Percentiles rank a stretch among this genome's conserved stretches.
phyloP scores from a whole-genome alignment of 2,113 vertebrate species.

The Argyrosomus japonicus region DNA sequence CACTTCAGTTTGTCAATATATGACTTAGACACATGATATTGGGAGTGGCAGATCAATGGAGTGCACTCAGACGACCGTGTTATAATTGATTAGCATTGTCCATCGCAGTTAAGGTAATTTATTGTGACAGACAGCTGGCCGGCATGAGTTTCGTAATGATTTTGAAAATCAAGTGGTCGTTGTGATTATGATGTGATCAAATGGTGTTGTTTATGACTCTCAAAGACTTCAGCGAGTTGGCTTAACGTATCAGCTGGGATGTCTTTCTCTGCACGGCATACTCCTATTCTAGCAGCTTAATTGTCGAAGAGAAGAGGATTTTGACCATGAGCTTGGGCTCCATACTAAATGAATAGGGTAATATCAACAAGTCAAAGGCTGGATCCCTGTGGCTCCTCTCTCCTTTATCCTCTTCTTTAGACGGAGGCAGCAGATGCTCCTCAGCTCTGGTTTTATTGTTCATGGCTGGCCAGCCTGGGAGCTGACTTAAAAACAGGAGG shows the following conservation, averaged over 20 bases:
- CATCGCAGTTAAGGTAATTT: slow-evolving; percentile 40
- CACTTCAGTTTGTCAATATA: slow-evolving; percentile 60
- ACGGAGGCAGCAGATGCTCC: slow-evolving; percentile 79
- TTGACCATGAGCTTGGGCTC: slow-evolving; percentile 52
- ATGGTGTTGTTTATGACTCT: neutral
- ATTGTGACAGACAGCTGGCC: slow-evolving; percentile 29
- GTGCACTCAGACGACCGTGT: slow-evolving; percentile 40
- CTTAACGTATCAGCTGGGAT: neutral
- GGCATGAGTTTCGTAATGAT: neutral
- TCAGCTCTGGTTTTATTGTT: slow-evolving; percentile 74
- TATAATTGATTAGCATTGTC: slow-evolving; percentile 64
- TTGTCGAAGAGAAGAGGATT: slow-evolving; percentile 14
- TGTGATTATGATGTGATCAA: neutral
- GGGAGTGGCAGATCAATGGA: slow-evolving; percentile 69
- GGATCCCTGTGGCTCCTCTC: slow-evolving; percentile 58
- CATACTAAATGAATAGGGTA: slow-evolving; percentile 20
- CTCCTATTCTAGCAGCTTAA: neutral
- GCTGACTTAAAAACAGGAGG: slow-evolving; percentile 56
- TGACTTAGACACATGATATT: slow-evolving; percentile 55
- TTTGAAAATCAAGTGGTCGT: neutral
- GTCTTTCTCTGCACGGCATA: neutral
- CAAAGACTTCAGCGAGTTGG: neutral
- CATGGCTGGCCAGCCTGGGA: slow-evolving; percentile 53
- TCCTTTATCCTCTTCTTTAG: slow-evolving; percentile 64
- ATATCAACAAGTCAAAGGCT: slow-evolving; percentile 69